Base-by-base conservation (phyloP, 2,888 invertebrate genomes). In the Malacosoma neustria region DNA sequence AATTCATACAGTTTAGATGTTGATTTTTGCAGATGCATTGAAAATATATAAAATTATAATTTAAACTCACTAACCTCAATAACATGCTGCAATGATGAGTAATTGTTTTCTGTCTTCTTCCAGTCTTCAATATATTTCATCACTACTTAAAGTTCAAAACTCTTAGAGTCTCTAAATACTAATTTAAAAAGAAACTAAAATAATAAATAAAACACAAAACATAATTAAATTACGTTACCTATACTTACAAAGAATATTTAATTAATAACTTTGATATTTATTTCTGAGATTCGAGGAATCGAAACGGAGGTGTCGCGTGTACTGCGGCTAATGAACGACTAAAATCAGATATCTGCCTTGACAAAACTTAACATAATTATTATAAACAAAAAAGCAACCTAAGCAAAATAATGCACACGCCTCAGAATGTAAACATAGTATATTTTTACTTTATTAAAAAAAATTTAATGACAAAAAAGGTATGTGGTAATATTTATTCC, bases 341-440 rank as follows among this genome's bases (percentile, higher is more conserved):
- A 2, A 22, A 22, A 22, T 9, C 3, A 22, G 9, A 3, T 22
- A 55, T 41, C 45, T 57, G 61, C 64, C 72, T 70, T 70, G 67
- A 72, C 67, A 68, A 68, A 70, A 66, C 61, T 58, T 51, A 42
- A 49, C 37, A 37, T 40, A 42, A 42, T 43, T 38, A 40, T 39
- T 41, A 40, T 36, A 42, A 41, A 35, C 32, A 35, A 44, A 49
- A 50, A 36, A 45, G 41, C 33, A 32, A 30, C 30, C 30, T 38
- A 46, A 42, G 38, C 39, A 45, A 35, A 37, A 34, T 34, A 35
- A 42, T 41, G 48, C 46, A 50, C 45, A 45, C 38, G 45, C 36
- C 41, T 42, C 47, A 29, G 39, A 44, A 38, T 46, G 46, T 47
- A 57, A 45, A 56, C 61, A 68, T 68, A 69, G 63, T 67, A 58